phyloP scores from a whole-genome alignment of 1,140 invertebrate species.

The Pissodes strobi region DNA sequence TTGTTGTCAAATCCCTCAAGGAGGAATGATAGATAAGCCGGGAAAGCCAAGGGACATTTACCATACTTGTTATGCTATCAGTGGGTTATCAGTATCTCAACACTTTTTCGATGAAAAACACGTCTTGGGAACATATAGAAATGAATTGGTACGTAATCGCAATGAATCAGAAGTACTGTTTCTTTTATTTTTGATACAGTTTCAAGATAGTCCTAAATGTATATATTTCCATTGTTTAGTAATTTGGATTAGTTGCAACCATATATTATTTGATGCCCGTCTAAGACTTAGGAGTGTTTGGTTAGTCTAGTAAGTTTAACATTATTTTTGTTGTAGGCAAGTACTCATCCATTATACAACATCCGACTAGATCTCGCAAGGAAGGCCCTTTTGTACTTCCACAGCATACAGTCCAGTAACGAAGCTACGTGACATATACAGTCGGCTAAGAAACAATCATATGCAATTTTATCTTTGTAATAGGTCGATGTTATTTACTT shows the following conservation, averaged over 20 bases:
- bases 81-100: constrained; percentile 93
- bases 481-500: no score
- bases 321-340: no score
- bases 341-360: constrained; percentile 71
- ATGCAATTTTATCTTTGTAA: no score
- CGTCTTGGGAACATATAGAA: constrained; percentile 64
- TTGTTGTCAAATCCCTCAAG: constrained; percentile 86
- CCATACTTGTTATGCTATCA: constrained; percentile 95
- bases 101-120: constrained; percentile 67
- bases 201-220: neutral
- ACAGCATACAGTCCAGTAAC: constrained; percentile 21
- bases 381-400: constrained; percentile 59
- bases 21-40: constrained; percentile 95
- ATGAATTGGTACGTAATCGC: constrained; percentile 64
- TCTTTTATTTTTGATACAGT: constrained; percentile 16
- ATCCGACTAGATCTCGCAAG: constrained; percentile 61
- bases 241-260: neutral
- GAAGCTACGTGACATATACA: constrained; percentile 18
- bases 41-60: constrained; percentile 89
- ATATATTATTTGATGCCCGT: no score
- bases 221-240: neutral
- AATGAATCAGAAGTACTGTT: neutral
- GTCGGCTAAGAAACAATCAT: no score
- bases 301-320: no score
- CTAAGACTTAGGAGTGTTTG: no score